A percentile compares a stretch with the other conserved stretches of the same genome.
phyloP scores from a whole-genome alignment of 2,113 vertebrate species.

The Phrynocephalus versicolor region DNA sequence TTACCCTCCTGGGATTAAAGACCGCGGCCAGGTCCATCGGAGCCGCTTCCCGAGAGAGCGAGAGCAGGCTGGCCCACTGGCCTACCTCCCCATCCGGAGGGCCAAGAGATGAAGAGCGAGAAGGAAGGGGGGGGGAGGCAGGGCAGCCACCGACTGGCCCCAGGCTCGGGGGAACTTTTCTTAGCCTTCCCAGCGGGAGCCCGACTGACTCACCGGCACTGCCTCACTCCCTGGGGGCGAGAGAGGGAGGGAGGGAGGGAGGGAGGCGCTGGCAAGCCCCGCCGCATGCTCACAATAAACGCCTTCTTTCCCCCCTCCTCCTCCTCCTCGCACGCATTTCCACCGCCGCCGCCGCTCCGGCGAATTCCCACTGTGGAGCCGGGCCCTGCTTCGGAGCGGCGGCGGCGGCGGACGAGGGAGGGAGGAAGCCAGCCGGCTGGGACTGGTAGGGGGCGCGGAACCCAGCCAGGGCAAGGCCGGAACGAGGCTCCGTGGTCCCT shows the following conservation, averaged over 20 bases:
- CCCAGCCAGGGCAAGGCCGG: background rate
- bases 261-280: background rate
- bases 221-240: background rate
- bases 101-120: background rate
- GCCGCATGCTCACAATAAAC: background rate
- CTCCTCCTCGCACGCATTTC: background rate
- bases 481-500: background rate
- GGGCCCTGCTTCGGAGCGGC: background rate
- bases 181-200: background rate
- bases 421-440: too few relatives aligned
- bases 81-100: background rate
- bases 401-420: background rate
- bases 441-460: too few relatives aligned
- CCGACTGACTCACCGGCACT: background rate
- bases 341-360: background rate
- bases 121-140: background rate
- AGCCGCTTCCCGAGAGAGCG: background rate
- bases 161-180: background rate
- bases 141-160: background rate
- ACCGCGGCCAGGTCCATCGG: background rate
- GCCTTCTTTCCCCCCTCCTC: background rate
- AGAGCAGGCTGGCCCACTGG: too few relatives aligned
- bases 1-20: background rate
- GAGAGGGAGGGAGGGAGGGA: background rate
- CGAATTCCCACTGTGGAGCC: conserved; percentile 5